These are phyloP conservation scores for Nomada goodeniana DNA, from an alignment of 2,888 invertebrate genomes.

Conservation along the genomic window DNA sequence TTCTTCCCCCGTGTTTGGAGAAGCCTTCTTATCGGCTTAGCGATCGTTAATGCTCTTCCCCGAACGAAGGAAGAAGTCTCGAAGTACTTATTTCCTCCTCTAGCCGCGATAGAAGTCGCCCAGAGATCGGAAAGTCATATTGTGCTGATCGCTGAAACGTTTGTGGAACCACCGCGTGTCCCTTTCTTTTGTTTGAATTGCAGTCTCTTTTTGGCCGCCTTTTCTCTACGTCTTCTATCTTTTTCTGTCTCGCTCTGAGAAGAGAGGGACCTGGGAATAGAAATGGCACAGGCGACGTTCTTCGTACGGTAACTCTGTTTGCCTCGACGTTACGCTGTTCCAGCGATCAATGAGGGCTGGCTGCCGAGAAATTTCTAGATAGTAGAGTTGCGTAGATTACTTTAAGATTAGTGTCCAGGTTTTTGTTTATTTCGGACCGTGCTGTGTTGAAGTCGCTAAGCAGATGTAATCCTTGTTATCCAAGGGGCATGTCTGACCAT, in stretches of 20 bases:
- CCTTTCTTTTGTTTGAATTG: constrained; percentile 30
- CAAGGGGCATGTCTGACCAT: no score
- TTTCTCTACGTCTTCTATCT: not conserved
- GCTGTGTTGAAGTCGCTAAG: no score
- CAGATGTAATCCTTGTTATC: no score
- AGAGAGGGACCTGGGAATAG: not conserved
- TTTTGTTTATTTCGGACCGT: no score
- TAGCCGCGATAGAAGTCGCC: constrained; percentile 11
- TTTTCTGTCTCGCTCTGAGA: not conserved
- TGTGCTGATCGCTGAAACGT: constrained; percentile 44
- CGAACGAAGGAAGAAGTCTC: constrained; percentile 20
- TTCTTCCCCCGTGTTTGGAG: constrained; percentile 38
- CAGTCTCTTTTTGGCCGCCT: constrained; percentile 14
- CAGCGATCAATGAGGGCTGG: no score
- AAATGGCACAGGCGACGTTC: not conserved
- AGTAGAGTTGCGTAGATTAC: no score
- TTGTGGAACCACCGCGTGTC: constrained; percentile 27
- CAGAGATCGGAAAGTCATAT: constrained; percentile 53
- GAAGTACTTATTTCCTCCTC: constrained; percentile 29
- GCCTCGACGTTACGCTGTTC: no score
- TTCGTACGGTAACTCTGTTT: constrained; percentile 12
- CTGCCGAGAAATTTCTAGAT: no score
- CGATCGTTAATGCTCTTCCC: constrained; percentile 55
- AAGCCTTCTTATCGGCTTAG: constrained; percentile 67
- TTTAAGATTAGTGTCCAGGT: no score